Evolutionary conservation across 2,888 invertebrate genomes (phyloP).

Genomic region (Anthoptus insignis): DNA sequence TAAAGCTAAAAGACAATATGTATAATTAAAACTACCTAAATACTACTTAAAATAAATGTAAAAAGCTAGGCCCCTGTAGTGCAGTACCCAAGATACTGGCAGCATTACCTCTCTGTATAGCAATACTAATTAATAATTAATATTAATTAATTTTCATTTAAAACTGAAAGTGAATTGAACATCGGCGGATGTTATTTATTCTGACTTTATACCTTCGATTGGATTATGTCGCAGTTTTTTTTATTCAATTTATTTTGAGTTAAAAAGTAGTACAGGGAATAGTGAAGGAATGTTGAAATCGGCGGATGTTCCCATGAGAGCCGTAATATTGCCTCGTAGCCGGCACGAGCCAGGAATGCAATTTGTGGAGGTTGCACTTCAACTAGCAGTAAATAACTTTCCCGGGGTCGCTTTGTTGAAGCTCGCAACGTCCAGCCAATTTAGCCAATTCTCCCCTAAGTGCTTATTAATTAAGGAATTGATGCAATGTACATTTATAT

Average conservation of each 20-base stretch:
- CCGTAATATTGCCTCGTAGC: conserved; percentile 47
- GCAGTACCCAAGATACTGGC: too few relatives aligned
- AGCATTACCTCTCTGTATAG: too few relatives aligned
- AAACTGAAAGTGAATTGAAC: too few relatives aligned
- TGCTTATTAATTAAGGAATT: neutral
- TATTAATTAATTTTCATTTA: too few relatives aligned
- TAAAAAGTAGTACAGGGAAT: neutral
- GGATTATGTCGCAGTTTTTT: too few relatives aligned
- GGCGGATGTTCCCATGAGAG: conserved; percentile 14
- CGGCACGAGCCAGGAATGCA: conserved; percentile 73
- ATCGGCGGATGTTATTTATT: too few relatives aligned
- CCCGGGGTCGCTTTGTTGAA: conserved; percentile 51
- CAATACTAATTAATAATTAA: too few relatives aligned
- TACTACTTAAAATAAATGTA: too few relatives aligned
- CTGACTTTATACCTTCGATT: too few relatives aligned
- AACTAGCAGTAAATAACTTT: conserved; percentile 75
- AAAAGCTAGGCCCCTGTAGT: too few relatives aligned
- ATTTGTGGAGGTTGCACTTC: conserved; percentile 72
- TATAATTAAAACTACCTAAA: too few relatives aligned
- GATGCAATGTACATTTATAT: neutral
- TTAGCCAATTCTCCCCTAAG: conserved; percentile 14
- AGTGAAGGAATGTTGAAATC: conserved; percentile 10
- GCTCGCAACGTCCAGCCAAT: conserved; percentile 47
- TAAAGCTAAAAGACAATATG: too few relatives aligned
- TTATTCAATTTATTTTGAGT: neutral